phyloP scores from a whole-genome alignment of 2,888 invertebrate species.

The Leucozona laternaria region DNA sequence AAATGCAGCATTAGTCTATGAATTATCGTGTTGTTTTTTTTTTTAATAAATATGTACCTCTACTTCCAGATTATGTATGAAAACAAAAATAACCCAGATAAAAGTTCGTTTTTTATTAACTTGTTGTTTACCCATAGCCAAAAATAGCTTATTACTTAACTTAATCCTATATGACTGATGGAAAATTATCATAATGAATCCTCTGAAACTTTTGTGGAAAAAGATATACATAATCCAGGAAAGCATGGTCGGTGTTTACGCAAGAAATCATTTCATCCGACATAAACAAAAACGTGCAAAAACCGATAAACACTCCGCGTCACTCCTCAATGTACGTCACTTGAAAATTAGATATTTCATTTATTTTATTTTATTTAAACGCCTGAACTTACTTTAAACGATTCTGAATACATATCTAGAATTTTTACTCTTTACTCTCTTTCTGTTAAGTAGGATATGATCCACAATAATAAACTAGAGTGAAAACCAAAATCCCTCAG shows the following conservation, averaged over 20 bases:
- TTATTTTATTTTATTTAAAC: too few species aligned
- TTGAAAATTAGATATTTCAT: too few species aligned
- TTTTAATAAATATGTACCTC: neutral
- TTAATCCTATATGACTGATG: neutral
- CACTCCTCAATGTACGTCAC: neutral
- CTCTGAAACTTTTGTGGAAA: neutral
- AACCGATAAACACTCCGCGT: neutral
- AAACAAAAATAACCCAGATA: neutral
- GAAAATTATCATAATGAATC: neutral
- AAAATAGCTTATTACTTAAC: conserved; percentile 11
- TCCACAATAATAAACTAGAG: too few species aligned
- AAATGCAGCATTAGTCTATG: too few species aligned
- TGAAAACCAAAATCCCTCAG: too few species aligned
- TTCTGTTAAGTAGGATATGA: too few species aligned
- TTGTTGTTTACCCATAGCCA: neutral
- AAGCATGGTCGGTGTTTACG: conserved; percentile 4
- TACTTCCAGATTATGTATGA: neutral
- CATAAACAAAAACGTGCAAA: neutral
- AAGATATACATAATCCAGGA: neutral
- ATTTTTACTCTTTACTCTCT: too few species aligned
- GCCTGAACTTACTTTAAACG: too few species aligned
- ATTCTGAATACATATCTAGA: too few species aligned
- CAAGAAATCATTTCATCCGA: conserved; percentile 1
- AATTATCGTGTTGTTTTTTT: too few species aligned
- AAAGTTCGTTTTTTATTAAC: conserved; percentile 1